Conservation (phyloP, 2,888 invertebrate genomes). For the Nematopogon swammerdamellus region DNA sequence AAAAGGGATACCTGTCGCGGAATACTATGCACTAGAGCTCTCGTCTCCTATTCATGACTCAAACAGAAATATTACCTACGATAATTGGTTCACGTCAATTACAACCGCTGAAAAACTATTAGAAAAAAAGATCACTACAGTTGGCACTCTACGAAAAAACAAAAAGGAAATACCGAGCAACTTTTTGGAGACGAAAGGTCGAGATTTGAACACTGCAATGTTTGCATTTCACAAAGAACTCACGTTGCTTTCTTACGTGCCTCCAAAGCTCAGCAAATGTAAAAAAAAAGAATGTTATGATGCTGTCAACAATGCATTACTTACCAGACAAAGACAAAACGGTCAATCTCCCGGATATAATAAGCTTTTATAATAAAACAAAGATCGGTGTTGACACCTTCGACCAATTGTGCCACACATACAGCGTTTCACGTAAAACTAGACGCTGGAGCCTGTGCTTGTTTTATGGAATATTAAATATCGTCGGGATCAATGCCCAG, state of each 20-base stretch:
- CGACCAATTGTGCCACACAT: conserved; percentile 4
- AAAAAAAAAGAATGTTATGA: conserved; percentile 6
- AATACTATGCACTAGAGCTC: background rate
- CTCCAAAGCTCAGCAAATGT: conserved; percentile 4
- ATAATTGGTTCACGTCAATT: conserved; percentile 8
- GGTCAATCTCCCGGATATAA: conserved; percentile 4
- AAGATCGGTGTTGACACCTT: conserved; percentile 3
- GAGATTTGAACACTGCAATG: conserved; percentile 6
- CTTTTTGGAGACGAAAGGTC: conserved; percentile 6
- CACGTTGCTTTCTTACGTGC: conserved; percentile 7
- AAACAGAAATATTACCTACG: conserved; percentile 5
- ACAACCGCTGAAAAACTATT: conserved; percentile 6
- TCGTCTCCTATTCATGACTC: conserved; percentile 3
- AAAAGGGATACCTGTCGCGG: background rate
- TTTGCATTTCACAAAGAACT: conserved; percentile 6
- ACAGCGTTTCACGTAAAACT: conserved; percentile 4
- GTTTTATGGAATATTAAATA: conserved; percentile 5
- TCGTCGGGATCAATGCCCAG: background rate
- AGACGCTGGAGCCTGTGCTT: conserved; percentile 4
- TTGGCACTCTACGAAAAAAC: conserved; percentile 7
- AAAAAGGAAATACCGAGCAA: conserved; percentile 8
- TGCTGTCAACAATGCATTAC: conserved; percentile 9
- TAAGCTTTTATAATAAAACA: conserved; percentile 2
- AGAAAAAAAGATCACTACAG: conserved; percentile 6
- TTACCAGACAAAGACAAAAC: conserved; percentile 4